A percentile compares a stretch with the other conserved stretches of the same genome.
Evolutionary conservation across 2,797 vertebrate genomes (phyloP).

Genomic region (Gila robusta): DNA sequence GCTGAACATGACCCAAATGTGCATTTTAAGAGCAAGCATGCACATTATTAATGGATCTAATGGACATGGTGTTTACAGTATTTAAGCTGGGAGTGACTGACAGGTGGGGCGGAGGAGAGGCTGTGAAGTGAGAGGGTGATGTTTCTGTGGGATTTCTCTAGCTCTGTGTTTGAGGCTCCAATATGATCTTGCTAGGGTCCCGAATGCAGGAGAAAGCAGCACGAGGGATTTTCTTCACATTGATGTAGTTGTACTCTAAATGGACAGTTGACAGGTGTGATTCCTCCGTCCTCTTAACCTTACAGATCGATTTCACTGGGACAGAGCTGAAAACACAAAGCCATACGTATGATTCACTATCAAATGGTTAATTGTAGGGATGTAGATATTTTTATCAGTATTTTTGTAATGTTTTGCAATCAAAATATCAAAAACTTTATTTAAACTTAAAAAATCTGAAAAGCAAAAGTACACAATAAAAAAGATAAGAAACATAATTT

Average conservation of each 20-base stretch:
- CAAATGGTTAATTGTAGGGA: background rate
- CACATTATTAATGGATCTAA: slow-evolving; percentile 17
- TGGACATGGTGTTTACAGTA: slow-evolving; percentile 17
- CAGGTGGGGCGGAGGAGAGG: background rate
- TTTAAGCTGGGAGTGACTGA: background rate
- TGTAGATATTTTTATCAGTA: background rate
- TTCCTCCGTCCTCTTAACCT: slow-evolving; percentile 74
- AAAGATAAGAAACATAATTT: background rate
- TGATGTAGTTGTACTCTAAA: slow-evolving; percentile 84
- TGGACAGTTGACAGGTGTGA: slow-evolving; percentile 79
- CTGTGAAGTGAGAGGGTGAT: background rate
- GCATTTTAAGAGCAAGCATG: slow-evolving; percentile 13
- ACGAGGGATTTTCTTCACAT: slow-evolving; percentile 72
- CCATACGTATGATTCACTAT: slow-evolving; percentile 22
- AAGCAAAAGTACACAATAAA: background rate
- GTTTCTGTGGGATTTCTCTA: slow-evolving; percentile 34
- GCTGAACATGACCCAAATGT: slow-evolving; percentile 2
- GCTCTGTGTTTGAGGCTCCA: slow-evolving; percentile 75
- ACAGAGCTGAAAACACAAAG: slow-evolving; percentile 74
- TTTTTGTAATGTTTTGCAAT: background rate
- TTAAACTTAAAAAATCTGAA: background rate
- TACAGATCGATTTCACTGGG: slow-evolving; percentile 82
- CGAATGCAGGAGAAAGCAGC: slow-evolving; percentile 80
- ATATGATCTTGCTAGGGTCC: slow-evolving; percentile 72
- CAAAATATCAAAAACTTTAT: background rate